Evolutionary conservation across 2,797 vertebrate genomes (phyloP).

Genomic region (Trematomus bernacchii): DNA sequence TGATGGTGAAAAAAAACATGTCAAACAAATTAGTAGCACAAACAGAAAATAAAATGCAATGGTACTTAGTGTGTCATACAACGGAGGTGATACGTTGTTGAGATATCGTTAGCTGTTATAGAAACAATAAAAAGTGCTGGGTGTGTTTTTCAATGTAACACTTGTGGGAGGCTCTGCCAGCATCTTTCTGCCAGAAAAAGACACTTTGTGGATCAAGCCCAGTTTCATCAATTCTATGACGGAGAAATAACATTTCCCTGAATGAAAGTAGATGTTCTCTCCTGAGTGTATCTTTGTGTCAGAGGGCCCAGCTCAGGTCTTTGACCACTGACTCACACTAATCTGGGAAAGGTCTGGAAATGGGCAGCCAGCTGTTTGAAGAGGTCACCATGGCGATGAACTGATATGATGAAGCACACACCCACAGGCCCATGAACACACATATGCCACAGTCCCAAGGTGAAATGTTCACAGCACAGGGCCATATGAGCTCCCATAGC

Average conservation of each 20-base stretch:
- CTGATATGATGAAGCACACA: background rate
- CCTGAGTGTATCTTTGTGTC: background rate
- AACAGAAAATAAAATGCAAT: too few species aligned
- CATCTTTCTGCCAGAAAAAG: too few species aligned
- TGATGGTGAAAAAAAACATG: too few species aligned
- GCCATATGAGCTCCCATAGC: constrained; percentile 63
- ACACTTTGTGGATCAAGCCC: too few species aligned
- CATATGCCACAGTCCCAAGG: constrained; percentile 55
- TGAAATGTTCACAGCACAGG: constrained; percentile 41
- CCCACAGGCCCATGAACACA: constrained; percentile 15
- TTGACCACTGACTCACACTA: constrained; percentile 52
- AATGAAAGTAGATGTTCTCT: background rate
- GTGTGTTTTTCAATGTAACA: too few species aligned
- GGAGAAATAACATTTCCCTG: background rate
- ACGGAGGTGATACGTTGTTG: too few species aligned
- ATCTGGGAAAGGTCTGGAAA: constrained; percentile 60
- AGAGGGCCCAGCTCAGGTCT: background rate
- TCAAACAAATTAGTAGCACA: too few species aligned
- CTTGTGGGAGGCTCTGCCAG: too few species aligned
- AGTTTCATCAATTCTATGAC: background rate
- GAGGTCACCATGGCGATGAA: constrained; percentile 46
- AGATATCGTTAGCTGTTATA: too few species aligned
- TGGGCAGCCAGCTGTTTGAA: constrained; percentile 66
- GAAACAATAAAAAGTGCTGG: too few species aligned
- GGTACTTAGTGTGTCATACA: too few species aligned